Percentiles rank a stretch among this genome's conserved stretches.
These are phyloP conservation scores for Sminthopsis crassicaudata DNA, from an alignment of 2,113 vertebrate genomes.

Conservation along the genomic window DNA sequence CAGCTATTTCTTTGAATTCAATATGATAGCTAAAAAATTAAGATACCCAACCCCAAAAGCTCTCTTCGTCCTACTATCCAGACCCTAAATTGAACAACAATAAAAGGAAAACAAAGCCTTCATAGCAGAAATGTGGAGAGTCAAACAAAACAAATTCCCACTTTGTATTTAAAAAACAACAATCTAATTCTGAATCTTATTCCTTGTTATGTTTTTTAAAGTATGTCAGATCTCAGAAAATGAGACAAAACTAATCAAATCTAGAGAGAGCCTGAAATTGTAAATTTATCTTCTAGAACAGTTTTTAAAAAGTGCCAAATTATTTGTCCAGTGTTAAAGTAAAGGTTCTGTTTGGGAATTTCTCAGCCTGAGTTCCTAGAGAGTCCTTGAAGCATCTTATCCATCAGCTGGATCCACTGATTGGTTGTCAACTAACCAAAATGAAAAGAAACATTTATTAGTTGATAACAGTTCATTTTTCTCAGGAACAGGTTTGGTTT, in stretches of 20 bases:
- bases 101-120: no score
- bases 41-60: no score
- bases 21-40: no score
- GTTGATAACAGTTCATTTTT: neutral
- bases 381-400: neutral
- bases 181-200: no score
- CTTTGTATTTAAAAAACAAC: no score
- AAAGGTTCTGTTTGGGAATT: neutral
- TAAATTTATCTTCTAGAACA: neutral
- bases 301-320: neutral
- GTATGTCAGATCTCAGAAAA: neutral
- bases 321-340: neutral
- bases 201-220: neutral
- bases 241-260: conserved; percentile 1
- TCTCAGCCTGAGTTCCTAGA: neutral
- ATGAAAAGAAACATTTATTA: neutral
- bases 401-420: neutral
- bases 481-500: neutral
- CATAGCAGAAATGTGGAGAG: no score
- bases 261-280: no score
- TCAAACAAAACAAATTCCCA: no score
- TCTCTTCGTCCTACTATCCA: no score
- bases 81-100: no score
- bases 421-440: neutral
- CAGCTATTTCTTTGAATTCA: no score